Percentiles rank a stretch among this genome's conserved stretches.
Evolutionary conservation across 2,888 invertebrate species (phyloP).

Genomic region (Argyra leucocephala): DNA sequence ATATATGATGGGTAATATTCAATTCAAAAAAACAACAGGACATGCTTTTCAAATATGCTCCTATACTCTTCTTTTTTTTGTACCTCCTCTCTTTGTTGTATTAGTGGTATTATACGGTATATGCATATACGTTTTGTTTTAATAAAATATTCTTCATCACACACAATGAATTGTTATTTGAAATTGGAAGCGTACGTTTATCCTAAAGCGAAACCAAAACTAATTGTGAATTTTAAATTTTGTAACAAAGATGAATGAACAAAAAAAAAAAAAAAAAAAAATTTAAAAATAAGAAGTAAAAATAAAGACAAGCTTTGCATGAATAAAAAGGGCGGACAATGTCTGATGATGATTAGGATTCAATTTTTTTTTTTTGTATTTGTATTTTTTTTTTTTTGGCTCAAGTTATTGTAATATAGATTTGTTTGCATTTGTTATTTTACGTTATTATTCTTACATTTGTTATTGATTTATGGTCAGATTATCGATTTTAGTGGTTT

Average conservation of each 20-base stretch:
- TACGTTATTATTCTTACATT: not conserved
- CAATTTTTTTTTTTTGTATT: not conserved
- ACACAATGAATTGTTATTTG: too few relatives aligned
- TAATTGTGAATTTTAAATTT: constrained; percentile 4
- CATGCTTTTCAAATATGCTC: too few relatives aligned
- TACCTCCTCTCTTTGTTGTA: too few relatives aligned
- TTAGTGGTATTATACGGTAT: too few relatives aligned
- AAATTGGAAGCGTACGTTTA: too few relatives aligned
- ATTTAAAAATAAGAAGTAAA: not conserved
- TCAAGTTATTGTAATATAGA: too few relatives aligned
- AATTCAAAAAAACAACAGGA: too few relatives aligned
- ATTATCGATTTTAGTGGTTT: not conserved
- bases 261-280: not conserved
- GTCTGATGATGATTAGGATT: constrained; percentile 1
- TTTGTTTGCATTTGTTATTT: not conserved
- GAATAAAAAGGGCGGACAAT: constrained; percentile 1
- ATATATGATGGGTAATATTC: too few relatives aligned
- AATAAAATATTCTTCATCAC: too few relatives aligned
- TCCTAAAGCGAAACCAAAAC: not conserved
- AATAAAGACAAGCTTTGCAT: not conserved
- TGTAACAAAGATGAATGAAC: not conserved
- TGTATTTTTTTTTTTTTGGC: not conserved
- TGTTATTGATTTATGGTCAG: not conserved
- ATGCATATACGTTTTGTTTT: too few relatives aligned
- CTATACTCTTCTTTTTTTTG: too few relatives aligned